Percentiles rank a stretch among this genome's conserved stretches.
phyloP scores from a whole-genome alignment of 2,113 vertebrate genomes.

The Plecturocebus donacophilus region DNA sequence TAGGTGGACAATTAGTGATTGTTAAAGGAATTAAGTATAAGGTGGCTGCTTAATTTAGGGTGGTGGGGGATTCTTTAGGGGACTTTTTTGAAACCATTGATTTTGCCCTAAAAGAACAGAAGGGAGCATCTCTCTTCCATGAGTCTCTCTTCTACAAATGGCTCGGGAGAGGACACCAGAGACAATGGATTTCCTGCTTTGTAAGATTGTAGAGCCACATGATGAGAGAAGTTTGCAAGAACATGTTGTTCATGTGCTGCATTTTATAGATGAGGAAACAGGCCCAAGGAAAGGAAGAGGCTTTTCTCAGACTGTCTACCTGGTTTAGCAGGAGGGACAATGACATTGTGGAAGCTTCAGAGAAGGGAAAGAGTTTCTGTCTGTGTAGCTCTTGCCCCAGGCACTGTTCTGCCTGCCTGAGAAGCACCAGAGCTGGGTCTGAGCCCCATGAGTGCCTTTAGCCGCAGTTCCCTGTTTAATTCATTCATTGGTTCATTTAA shows the following conservation, averaged over 20 bases:
- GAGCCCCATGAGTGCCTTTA: not conserved
- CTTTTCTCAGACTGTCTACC: not conserved
- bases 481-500: not conserved
- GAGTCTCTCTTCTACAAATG: not conserved
- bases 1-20: not conserved
- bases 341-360: not conserved
- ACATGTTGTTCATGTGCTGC: not conserved
- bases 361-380: not conserved
- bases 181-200: not conserved
- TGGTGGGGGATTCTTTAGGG: not conserved
- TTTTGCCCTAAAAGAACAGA: not conserved
- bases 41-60: not conserved
- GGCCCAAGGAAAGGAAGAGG: not conserved
- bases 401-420: not conserved
- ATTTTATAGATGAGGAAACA: not conserved
- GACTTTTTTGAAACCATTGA: not conserved
- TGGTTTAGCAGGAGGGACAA: not conserved
- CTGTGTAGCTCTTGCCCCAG: not conserved
- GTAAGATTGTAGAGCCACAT: not conserved
- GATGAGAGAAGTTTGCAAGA: not conserved
- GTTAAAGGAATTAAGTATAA: not conserved
- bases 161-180: not conserved
- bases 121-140: not conserved
- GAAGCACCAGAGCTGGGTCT: not conserved
- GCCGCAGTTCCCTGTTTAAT: not conserved